Percentiles rank a stretch among this genome's conserved stretches.
Evolutionary conservation across 1,140 invertebrate genomes (phyloP).

Genomic region (Pseudomyrmex concolor): DNA sequence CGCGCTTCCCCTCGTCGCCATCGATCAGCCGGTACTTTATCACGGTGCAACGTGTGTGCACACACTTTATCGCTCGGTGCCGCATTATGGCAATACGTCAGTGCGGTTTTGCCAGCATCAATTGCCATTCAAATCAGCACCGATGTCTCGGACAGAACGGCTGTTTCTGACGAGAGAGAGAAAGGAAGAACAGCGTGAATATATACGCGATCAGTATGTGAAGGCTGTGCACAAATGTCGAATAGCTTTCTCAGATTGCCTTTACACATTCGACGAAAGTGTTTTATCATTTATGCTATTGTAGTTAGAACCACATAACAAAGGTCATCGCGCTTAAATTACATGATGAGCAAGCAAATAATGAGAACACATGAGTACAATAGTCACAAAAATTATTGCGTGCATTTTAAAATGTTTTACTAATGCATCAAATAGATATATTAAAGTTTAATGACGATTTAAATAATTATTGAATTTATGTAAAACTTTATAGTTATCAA

Average conservation of each 20-base stretch:
- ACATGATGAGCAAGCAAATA: neutral
- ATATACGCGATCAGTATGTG: neutral
- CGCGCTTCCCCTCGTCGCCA: constrained; percentile 58
- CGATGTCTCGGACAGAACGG: constrained; percentile 61
- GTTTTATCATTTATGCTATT: neutral
- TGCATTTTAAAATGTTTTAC: no score
- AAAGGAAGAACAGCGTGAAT: neutral
- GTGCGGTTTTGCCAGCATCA: constrained; percentile 79
- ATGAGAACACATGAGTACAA: neutral
- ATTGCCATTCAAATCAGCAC: constrained; percentile 80
- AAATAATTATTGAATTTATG: constrained; percentile 13
- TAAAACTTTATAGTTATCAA: constrained; percentile 6
- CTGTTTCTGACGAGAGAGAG: constrained; percentile 33
- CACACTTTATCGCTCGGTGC: constrained; percentile 69
- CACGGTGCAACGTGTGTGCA: constrained; percentile 61
- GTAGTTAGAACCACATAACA: no score
- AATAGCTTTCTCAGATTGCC: neutral
- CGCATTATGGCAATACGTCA: constrained; percentile 80
- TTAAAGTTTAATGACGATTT: neutral
- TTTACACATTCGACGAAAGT: neutral
- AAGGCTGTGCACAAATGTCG: neutral
- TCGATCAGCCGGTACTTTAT: constrained; percentile 76
- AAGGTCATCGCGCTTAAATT: neutral
- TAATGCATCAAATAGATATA: no score
- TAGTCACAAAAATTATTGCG: neutral